Base-by-base conservation (phyloP, 2,888 invertebrate genomes). In the Mythimna lalbum region DNA sequence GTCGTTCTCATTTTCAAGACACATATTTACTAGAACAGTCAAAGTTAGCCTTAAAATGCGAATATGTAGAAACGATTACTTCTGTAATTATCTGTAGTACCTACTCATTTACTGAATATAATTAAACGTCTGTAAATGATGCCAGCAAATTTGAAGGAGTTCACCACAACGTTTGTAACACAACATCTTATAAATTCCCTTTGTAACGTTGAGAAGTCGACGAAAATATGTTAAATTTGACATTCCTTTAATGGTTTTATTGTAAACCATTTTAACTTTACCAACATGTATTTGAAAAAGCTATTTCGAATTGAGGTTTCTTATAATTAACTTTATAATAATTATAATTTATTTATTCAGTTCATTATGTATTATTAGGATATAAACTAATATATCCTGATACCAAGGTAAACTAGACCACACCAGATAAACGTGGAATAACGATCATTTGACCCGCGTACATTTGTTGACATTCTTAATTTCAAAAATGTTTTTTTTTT, bases 51-150 rank as follows among this genome's bases (percentile, higher is more conserved):
- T 50, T 31, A 43, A 43, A 64, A 64, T 73, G 10, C 50, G 23
- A 50, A 50, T 43, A 43, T 64, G 43, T 47, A n/a, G 9, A 43
- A 43, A 43, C 43, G 43, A 43, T 43, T 43, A 43, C 6, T 19
- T 17, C 49, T 64, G 23, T 2, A 31, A 23, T 64, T 43, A 57
- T 57, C 43, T 73, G n/a, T 21, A 9, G 36, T 33, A 47, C 47
- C 47, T 33, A 65, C 33, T 71, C 39, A 62, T 62, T 62, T 64
- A 43, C 39, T 64, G 60, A 53, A 57, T 39, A 66, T 60, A 69
- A 76, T 68, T 64, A 63, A 53, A 55, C 36, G 64, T 56, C 50
- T 71, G 70, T 77, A 69, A 80, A 69, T 65, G 62, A 82, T 73
- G 57, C 66, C 50, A 62, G 23, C 31, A 65, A 71, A 80, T 78